These are phyloP conservation scores for Montipora capricornis DNA, from an alignment of 64 coral and sea anemone species.

Conservation along the genomic window DNA sequence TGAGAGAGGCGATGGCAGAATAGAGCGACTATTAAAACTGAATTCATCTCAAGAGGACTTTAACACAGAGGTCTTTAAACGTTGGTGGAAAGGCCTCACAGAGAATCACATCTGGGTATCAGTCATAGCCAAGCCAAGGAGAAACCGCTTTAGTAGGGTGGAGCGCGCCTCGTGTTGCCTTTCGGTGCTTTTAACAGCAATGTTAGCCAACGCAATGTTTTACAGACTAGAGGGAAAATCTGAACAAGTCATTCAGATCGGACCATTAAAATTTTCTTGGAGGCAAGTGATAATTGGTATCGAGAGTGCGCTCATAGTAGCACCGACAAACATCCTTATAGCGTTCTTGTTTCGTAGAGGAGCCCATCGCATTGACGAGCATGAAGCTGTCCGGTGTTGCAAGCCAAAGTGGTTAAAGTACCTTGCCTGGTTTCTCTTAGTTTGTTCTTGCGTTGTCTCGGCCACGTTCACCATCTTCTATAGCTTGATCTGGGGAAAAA, in stretches of 20 bases:
- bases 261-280: constrained; percentile 48
- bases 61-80: not conserved
- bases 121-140: constrained; percentile 12
- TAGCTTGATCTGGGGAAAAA: constrained; percentile 84
- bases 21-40: not conserved
- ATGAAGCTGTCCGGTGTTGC: not conserved
- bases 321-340: constrained; percentile 43
- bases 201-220: constrained; percentile 62
- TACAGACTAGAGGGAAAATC: not conserved
- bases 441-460: constrained; percentile 62
- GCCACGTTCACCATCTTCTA: constrained; percentile 77
- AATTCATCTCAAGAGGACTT: not conserved
- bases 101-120: constrained; percentile 61
- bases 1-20: constrained; percentile 49
- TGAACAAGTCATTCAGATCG: constrained; percentile 3
- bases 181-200: constrained; percentile 28
- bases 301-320: constrained; percentile 40
- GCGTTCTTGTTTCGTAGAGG: constrained; percentile 59
- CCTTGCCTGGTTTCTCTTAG: constrained; percentile 74
- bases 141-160: constrained; percentile 4
- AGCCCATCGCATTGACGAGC: not conserved
- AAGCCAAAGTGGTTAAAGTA: constrained; percentile 68
- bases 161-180: constrained; percentile 48
- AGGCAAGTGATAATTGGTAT: constrained; percentile 47
- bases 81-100: constrained; percentile 20